Percentiles rank a stretch among this genome's conserved stretches.
phyloP scores from a whole-genome alignment of 2,113 vertebrate species.

The Pseudorectes ferrugineus region DNA sequence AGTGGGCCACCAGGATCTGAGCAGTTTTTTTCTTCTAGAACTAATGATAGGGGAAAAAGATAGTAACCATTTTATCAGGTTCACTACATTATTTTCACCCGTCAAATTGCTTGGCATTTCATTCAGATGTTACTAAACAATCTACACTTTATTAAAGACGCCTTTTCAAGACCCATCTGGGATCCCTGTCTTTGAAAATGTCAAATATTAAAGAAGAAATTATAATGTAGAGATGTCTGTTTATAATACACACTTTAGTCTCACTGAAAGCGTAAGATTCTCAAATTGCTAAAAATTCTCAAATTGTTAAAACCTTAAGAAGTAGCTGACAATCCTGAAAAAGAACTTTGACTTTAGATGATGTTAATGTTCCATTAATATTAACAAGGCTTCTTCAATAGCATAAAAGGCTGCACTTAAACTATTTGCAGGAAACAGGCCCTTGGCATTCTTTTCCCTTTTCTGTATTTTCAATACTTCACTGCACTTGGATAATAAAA shows the following conservation, averaged over 20 bases:
- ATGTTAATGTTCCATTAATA: background rate
- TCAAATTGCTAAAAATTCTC: background rate
- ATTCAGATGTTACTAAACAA: background rate
- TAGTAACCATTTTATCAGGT: constrained; percentile 5
- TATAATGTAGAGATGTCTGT: background rate
- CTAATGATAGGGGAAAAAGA: constrained; percentile 58
- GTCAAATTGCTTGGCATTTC: background rate
- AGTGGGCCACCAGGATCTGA: constrained; percentile 80
- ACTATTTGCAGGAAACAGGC: background rate
- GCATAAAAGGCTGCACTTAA: background rate
- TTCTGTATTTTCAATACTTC: background rate
- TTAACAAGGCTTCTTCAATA: background rate
- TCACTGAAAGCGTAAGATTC: background rate
- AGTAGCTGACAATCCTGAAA: background rate
- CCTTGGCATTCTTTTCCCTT: background rate
- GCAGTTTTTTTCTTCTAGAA: constrained; percentile 84
- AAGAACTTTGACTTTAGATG: background rate
- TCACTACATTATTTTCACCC: background rate
- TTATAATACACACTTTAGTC: background rate
- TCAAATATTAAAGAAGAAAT: background rate
- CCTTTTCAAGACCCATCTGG: background rate
- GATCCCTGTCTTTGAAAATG: background rate
- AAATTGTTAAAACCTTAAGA: background rate
- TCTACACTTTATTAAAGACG: background rate
- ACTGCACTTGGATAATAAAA: background rate